Base-by-base conservation (phyloP, 2,888 invertebrate genomes). In the Autographa gamma region DNA sequence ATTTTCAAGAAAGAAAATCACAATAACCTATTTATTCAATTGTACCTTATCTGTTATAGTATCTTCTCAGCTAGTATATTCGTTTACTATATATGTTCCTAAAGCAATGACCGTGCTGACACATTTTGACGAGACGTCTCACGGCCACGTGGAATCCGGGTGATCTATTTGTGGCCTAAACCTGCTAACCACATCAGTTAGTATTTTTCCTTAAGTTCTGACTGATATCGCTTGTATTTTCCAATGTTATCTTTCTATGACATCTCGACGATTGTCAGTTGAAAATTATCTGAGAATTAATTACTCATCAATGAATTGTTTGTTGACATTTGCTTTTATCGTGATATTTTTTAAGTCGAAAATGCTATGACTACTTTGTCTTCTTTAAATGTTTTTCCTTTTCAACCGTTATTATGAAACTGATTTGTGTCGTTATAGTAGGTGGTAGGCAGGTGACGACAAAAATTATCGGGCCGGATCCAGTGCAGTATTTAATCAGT, bases 401-500 rank as follows among this genome's bases (percentile, higher is more conserved):
- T 25, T 14, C 19, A 19, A 11, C 52, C 13, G n/a, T 54, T 77
- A 65, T 77, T 71, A 68, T 25, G 59, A 79, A 70, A 80, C 56
- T 11, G 19, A 58, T 11, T 18, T 25, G 43, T 69, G 34, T 66
- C 59, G 75, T 63, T 79, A 76, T 31, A 13, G 64, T 63, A 18
- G 41, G 32, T 80, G 63, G 58, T 67, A 75, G 60, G 66, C 43
- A 56, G 66, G 56, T 6, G 43, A 62, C 43, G 43, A 62, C 52
- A 25, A 52, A 60, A 19, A 31, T 69, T 74, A 75, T 79, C 82
- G 62, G 31, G 18, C 59, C 71, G 54, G 79, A 74, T 81, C 41
- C 32, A 7, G 73, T 32, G 4, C 60, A 58, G 63, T 83, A 81
- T 83, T 78, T 81, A 81, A 62, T 60, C 25, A 41, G 62, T 63